These are phyloP conservation scores for Phthorimaea operculella DNA, from an alignment of 1,140 invertebrate genomes.

Conservation along the genomic window DNA sequence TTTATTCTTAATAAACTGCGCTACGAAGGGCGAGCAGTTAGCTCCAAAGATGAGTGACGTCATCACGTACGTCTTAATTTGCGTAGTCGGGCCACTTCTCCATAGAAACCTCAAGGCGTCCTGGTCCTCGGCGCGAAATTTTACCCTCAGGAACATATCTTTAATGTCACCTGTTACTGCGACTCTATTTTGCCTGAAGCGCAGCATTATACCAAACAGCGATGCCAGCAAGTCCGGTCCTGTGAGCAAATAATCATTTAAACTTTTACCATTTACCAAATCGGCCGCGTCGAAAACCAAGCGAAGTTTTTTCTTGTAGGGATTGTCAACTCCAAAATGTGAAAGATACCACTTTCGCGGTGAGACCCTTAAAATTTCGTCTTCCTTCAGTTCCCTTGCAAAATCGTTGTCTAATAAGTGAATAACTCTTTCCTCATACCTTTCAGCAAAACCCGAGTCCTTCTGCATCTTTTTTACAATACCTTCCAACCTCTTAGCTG, in stretches of 20 bases:
- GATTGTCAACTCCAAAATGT: constrained; percentile 13
- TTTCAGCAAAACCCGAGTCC: no score
- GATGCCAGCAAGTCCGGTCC: constrained; percentile 29
- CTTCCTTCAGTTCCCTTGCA: no score
- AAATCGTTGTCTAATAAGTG: no score
- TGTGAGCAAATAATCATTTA: constrained; percentile 14
- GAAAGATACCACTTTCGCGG: background rate
- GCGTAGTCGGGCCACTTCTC: constrained; percentile 10
- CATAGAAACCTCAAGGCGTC: constrained; percentile 25
- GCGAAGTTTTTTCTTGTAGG: constrained; percentile 11
- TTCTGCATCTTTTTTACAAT: no score
- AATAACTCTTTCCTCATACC: no score
- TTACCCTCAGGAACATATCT: constrained; percentile 32
- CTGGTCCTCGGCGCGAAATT: constrained; percentile 15
- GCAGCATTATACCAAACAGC: constrained; percentile 24
- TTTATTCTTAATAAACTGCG: constrained; percentile 23
- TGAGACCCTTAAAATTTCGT: no score
- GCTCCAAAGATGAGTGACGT: constrained; percentile 24
- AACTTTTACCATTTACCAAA: background rate
- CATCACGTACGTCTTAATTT: constrained; percentile 15
- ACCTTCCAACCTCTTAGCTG: no score
- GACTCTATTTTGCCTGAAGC: constrained; percentile 24
- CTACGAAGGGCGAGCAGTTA: constrained; percentile 22
- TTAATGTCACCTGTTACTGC: constrained; percentile 27
- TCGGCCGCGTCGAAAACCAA: constrained; percentile 11